A percentile compares a stretch with the other conserved stretches of the same genome.
phyloP scores from a whole-genome alignment of 2,888 invertebrate species.

The Microplitis manilae region DNA sequence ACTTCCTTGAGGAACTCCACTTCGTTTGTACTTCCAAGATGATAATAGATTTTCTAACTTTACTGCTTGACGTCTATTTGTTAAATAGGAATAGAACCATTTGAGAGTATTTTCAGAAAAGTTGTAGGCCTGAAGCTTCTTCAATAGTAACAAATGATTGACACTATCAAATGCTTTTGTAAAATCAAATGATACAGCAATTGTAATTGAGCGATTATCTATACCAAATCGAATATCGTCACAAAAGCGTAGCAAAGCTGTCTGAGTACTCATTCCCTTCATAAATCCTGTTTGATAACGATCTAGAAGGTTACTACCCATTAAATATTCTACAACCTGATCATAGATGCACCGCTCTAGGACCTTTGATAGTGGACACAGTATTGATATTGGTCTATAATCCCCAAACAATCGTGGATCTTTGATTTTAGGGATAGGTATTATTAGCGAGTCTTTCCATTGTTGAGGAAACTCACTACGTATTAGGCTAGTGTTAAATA shows the following conservation, averaged over 20 bases:
- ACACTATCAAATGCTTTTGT: constrained; percentile 19
- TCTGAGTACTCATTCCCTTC: constrained; percentile 4
- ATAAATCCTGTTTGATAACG: constrained; percentile 26
- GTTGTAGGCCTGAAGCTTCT: neutral
- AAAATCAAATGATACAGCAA: constrained; percentile 31
- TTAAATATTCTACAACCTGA: neutral
- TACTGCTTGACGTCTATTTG: neutral
- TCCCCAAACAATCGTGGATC: neutral
- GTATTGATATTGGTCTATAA: neutral
- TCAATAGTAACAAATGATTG: neutral
- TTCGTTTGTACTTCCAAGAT: neutral
- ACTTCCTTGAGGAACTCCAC: constrained; percentile 9
- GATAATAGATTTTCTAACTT: neutral
- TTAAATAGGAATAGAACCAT: constrained; percentile 7
- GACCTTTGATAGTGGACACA: constrained; percentile 14
- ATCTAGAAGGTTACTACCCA: neutral
- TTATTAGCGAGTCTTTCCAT: neutral
- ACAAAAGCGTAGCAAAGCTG: constrained; percentile 15
- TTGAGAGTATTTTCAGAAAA: neutral
- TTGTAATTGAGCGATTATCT: constrained; percentile 23
- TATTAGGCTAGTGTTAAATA: neutral
- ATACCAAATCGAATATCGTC: constrained; percentile 13
- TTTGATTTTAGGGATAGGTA: neutral
- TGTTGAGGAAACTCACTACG: neutral
- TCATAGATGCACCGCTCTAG: constrained; percentile 16